phyloP scores from a whole-genome alignment of 2,113 vertebrate genomes.

The Ophiodon elongatus region DNA sequence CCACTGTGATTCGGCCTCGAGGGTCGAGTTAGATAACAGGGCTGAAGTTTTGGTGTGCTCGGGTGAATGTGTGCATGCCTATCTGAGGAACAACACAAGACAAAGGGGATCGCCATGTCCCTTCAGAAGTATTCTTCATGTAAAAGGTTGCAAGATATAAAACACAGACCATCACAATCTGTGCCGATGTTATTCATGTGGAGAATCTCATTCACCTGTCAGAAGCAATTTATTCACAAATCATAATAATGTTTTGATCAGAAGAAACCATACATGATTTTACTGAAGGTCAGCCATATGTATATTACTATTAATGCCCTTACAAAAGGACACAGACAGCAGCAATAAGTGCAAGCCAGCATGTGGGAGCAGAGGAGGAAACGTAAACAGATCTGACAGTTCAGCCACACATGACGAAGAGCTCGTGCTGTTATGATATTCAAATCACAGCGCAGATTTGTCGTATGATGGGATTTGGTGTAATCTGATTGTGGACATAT shows the following conservation, averaged over 20 bases:
- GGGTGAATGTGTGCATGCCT: slow-evolving; percentile 33
- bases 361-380: slow-evolving; percentile 48
- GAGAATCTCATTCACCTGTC: not conserved
- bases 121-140: slow-evolving; percentile 19
- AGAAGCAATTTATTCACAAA: not conserved
- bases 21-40: slow-evolving; percentile 67
- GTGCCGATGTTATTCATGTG: not conserved
- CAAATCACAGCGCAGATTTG: slow-evolving; percentile 10
- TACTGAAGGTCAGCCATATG: slow-evolving; percentile 30
- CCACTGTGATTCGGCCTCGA: slow-evolving; percentile 55
- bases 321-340: slow-evolving; percentile 42
- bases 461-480: not conserved
- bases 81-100: slow-evolving; percentile 37
- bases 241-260: not conserved
- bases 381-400: slow-evolving; percentile 60
- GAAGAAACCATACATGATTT: not conserved
- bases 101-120: slow-evolving; percentile 34
- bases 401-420: slow-evolving; percentile 40
- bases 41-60: slow-evolving; percentile 57
- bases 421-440: slow-evolving; percentile 38
- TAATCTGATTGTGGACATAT: slow-evolving; percentile 4
- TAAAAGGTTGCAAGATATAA: not conserved
- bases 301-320: slow-evolving; percentile 36
- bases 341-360: slow-evolving; percentile 34
- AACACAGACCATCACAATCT: not conserved